Evolutionary conservation across 2,113 vertebrate genomes (phyloP).

Genomic region (Amphiprion ocellaris): DNA sequence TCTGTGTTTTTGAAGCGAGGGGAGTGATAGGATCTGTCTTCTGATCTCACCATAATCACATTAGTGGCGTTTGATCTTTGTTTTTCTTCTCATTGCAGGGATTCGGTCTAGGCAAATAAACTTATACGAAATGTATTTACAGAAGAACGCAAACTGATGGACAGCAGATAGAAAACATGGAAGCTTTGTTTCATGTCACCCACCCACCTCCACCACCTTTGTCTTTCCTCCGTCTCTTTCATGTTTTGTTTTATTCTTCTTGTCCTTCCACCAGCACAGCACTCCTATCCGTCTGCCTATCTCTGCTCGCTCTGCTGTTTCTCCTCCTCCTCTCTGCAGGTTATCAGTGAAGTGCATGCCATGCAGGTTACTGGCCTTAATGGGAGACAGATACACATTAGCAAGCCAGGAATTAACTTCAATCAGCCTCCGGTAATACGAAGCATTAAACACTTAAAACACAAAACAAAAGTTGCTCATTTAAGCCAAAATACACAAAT

Average conservation of each 20-base stretch:
- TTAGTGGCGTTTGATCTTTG: slow-evolving; percentile 78
- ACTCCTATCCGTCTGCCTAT: slow-evolving; percentile 8
- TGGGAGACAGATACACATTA: slow-evolving; percentile 25
- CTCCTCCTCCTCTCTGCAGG: slow-evolving; percentile 6
- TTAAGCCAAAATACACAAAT: neutral
- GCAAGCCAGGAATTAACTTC: neutral
- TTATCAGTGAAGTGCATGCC: slow-evolving; percentile 53
- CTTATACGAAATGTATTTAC: slow-evolving; percentile 66
- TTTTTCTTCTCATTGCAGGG: slow-evolving; percentile 72
- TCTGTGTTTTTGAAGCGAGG: slow-evolving; percentile 63
- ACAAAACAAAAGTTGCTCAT: neutral
- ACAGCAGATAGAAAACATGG: slow-evolving; percentile 47
- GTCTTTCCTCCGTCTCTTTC: slow-evolving; percentile 51
- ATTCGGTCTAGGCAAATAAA: slow-evolving; percentile 73
- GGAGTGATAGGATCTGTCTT: slow-evolving; percentile 75
- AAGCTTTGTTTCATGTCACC: slow-evolving; percentile 69
- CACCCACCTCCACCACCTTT: slow-evolving; percentile 49
- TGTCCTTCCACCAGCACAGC: neutral
- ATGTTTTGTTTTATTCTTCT: slow-evolving; percentile 51
- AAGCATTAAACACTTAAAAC: neutral
- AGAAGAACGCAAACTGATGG: slow-evolving; percentile 64
- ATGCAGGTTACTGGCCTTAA: slow-evolving; percentile 23
- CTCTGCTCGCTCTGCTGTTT: slow-evolving; percentile 5
- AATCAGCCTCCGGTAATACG: neutral
- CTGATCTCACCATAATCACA: slow-evolving; percentile 80